phyloP scores from a whole-genome alignment of 2,888 invertebrate species.

The Catocala fraxini region DNA sequence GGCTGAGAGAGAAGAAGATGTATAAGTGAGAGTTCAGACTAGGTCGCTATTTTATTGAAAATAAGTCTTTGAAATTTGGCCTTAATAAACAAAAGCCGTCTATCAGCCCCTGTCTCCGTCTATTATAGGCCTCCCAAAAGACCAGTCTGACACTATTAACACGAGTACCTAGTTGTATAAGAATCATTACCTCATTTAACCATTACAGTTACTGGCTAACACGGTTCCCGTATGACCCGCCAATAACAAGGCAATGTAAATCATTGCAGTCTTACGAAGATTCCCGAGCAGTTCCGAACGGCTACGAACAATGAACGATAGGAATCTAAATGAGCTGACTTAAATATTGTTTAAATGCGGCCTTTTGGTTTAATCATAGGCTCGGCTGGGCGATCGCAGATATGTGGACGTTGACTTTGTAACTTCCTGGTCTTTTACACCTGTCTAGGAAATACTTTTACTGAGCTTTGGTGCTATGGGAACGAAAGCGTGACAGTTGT shows the following conservation, averaged over 20 bases:
- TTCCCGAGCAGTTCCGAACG: constrained; percentile 46
- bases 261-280: constrained; percentile 49
- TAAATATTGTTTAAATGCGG: constrained; percentile 57
- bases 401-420: constrained; percentile 46
- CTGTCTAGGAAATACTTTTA: constrained; percentile 5
- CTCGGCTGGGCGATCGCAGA: constrained; percentile 52
- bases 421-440: constrained; percentile 12
- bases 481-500: too few species aligned
- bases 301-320: constrained; percentile 51
- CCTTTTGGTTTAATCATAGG: constrained; percentile 57
- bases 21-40: too few species aligned
- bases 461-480: too few species aligned
- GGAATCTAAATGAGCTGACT: constrained; percentile 52
- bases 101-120: too few species aligned
- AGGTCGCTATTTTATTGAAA: too few species aligned
- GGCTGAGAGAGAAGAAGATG: too few species aligned
- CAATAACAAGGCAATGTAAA: constrained; percentile 56
- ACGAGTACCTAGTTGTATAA: constrained; percentile 2
- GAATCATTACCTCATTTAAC: constrained; percentile 4
- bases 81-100: too few species aligned
- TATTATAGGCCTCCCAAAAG: too few species aligned
- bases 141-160: too few species aligned
- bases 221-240: constrained; percentile 53
- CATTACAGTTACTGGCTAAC: constrained; percentile 42
- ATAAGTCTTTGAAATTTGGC: too few species aligned